Base-by-base conservation (phyloP, 2,888 invertebrate genomes). In the Anthophora plumipes region DNA sequence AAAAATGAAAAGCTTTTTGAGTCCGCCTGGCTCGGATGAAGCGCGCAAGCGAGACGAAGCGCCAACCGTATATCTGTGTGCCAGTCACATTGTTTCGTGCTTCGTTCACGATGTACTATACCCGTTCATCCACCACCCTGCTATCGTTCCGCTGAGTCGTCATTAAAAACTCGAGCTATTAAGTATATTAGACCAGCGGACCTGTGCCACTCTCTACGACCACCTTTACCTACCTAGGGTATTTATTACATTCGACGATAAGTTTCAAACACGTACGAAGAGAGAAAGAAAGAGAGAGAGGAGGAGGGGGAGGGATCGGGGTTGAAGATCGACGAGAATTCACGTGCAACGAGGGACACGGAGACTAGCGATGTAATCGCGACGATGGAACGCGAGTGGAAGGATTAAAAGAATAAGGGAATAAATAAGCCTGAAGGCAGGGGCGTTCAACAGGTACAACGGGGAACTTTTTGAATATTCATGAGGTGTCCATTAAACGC, bases 1-100 rank as follows among this genome's bases (percentile, higher is more conserved):
- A 91, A 91, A 92, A 92, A 91, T 92, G 91, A 92, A 92, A 92
- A 92, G 92, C 92, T 92, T 91, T 80, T 92, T 89, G 89, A 89
- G 89, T 85, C 87, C 85, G 85, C 83, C 86, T 77, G 69, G 86
- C 87, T 66, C 59, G 84, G 63, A 81, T 80, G 66, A 83, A 54
- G 85, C 83, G 72, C 50, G 46, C 74, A 59, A 59, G 84, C 72
- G 73, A 78, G 77, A 80, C 68, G 70, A 37, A 67, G 61, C 73
- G 67, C 41, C 43, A 39, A 1, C 63, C n/a, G 59, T 68, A 77
- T 68, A 77, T 63, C 79, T 78, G 72, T 75, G 77, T 68, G 82
- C 76, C 66, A n/a, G 60, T 69, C 83, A 75, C 78, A 80, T 87
- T 84, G 84, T 84, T 81, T 69, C 80, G 67, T 52, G 69, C 79